Base-by-base conservation (phyloP, 2,888 invertebrate genomes). In the Uropetala carovei region DNA sequence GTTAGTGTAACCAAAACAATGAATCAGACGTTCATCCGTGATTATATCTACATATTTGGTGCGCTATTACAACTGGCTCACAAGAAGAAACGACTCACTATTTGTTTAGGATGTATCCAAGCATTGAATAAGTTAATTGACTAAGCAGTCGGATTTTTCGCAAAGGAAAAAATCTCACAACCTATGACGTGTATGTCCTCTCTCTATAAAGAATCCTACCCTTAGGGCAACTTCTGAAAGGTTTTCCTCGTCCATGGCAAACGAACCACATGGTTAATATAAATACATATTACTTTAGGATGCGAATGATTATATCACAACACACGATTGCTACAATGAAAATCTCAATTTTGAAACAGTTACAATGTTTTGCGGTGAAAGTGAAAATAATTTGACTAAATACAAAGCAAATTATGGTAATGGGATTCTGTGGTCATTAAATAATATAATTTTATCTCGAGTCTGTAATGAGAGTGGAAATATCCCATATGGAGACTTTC, bases 41-140 rank as follows among this genome's bases (percentile, higher is more conserved):
- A 58, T 27, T 27, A 8, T 59, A 30, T 27, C 27, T 22, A 59
- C 22, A 11, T 83, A 18, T 75, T n/a, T 18, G 56, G 30, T n/a
- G 14, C 27, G 13, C 27, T 27, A 59, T 30, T 58, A 27, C n/a
- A n/a, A 13, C 7, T 86, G 59, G 7, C 10, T 11, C 82, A 14
- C 5, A 27, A 30, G 9, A 82, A 8, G 58, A 11, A 18, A 5
- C 13, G 11, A 58, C 27, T 16, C 58, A 13, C 16, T 59, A 59
- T 60, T 27, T 30, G 0, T 82, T n/a, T n/a, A n/a, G n/a, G n/a
- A n/a, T n/a, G n/a, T 7, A 83, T 57, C n/a, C 43, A 83, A 83
- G 43, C 57, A 83, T 14, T 22, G 22, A n/a, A n/a, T 11, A 22
- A 86, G 59, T 58, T 86, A 86, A 86, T 59, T 86, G 86, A 59